Conservation (phyloP, 2,888 invertebrate genomes). For the Pteria penguin region DNA sequence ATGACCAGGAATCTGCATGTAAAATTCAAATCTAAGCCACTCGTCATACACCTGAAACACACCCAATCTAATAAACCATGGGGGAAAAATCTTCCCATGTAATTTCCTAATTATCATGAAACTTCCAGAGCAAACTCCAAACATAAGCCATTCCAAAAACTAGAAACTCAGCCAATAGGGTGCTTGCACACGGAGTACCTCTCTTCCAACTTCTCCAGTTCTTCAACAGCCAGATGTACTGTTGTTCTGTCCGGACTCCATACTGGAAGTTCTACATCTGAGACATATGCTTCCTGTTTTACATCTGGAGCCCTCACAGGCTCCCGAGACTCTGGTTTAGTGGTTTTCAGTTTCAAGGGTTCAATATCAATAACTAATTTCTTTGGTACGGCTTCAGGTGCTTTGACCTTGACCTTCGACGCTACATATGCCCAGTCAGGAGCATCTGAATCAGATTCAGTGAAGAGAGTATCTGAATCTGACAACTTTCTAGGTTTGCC, state of each 20-base stretch:
- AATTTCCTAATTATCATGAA: no score
- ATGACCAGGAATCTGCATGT: no score
- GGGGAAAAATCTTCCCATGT: no score
- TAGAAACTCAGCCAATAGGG: no score
- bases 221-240: constrained; percentile 27
- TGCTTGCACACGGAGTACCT: no score
- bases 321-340: neutral
- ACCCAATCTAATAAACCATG: no score
- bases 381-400: constrained; percentile 8
- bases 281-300: constrained; percentile 2
- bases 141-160: no score
- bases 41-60: no score
- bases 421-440: constrained; percentile 24
- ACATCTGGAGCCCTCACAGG: constrained; percentile 1
- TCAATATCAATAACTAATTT: constrained; percentile 29
- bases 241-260: constrained; percentile 34
- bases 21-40: no score
- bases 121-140: no score
- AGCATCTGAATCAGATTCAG: constrained; percentile 23
- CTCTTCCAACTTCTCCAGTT: constrained; percentile 25
- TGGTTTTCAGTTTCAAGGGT: constrained; percentile 21
- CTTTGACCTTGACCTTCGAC: constrained; percentile 7
- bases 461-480: constrained; percentile 27
- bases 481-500: constrained; percentile 32
- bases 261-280: constrained; percentile 15